Evolutionary conservation across 2,113 vertebrate genomes (phyloP).

Genomic region (Vimba vimba): DNA sequence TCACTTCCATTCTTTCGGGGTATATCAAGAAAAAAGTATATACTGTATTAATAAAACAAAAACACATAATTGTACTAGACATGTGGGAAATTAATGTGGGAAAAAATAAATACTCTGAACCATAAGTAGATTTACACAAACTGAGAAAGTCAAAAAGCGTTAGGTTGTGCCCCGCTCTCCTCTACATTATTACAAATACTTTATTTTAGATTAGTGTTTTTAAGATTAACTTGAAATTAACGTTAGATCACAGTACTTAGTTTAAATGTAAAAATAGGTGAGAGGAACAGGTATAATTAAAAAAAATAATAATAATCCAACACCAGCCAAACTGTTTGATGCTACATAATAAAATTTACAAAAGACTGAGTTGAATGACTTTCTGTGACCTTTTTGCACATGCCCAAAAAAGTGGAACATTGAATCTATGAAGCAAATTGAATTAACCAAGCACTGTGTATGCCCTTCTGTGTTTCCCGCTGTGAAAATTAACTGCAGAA

Average conservation of each 20-base stretch:
- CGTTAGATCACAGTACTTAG: not conserved
- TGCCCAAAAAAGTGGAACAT: not conserved
- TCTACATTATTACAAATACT: not conserved
- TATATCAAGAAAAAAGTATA: no score
- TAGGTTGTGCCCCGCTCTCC: no score
- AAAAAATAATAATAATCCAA: not conserved
- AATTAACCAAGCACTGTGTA: conserved; percentile 44
- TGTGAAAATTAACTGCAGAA: conserved; percentile 38
- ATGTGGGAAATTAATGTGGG: no score
- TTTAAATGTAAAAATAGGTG: not conserved
- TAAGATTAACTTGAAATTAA: not conserved
- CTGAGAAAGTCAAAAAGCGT: no score
- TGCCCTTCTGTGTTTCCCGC: conserved; percentile 8
- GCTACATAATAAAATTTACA: not conserved
- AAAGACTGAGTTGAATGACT: not conserved
- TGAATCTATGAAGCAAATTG: conserved; percentile 14
- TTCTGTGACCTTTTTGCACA: not conserved
- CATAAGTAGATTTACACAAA: no score
- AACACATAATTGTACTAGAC: no score
- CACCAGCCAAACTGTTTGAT: not conserved
- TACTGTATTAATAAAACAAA: no score
- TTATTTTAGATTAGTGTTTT: not conserved
- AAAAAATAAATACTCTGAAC: no score
- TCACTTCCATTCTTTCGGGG: no score
- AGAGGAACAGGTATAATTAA: not conserved